Evolutionary conservation across 2,888 invertebrate species (phyloP), one percentile per base, ranked within the genome.

Genomic region (Brachypalpus laphriformis): DNA sequence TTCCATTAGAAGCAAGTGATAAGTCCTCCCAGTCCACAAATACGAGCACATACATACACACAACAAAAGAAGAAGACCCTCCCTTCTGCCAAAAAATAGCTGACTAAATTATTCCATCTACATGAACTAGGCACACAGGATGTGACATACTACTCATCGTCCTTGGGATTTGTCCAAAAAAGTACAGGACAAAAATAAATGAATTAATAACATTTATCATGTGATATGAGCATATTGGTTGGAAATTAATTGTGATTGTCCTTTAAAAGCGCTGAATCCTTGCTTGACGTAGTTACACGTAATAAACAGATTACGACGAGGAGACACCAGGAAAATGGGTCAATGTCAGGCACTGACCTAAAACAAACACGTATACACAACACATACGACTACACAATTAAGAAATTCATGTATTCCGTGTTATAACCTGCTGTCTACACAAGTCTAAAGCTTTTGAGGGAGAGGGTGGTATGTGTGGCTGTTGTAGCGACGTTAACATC

Each of bases 321-420:
- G 16, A 20, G 16, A 14, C 47, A 16, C 6, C 25, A 47, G 28
- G 28, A 51, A 76, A 76, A 31, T 76, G 59, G 68, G 76, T 76
- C 76, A 76, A 68, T 76, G 68, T 61, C 68, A 76, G 51, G 22
- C 57, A 51, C 31, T 76, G 68, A 59, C 66, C 75, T 31, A 47
- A 40, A 63, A 61, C 8, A 20, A 22, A 28, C 45, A n/a, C n/a
- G n/a, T n/a, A n/a, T n/a, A n/a, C n/a, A 45, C 57, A 8, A 56
- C 42, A 56, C 18, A 16, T 28, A n/a, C 31, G 16, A 8, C 11
- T 18, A 14, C 20, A 34, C 45, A 11, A 42, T 45, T 61, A 42
- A 45, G 40, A 42, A 18, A 11, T 54, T 40, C 25, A 25, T 42
- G 40, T 61, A 25, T 25, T 6, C 9, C 14, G 14, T 47, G 47